These are phyloP conservation scores for Machimus atricapillus DNA, from an alignment of 2,888 invertebrate species.

Conservation along the genomic window DNA sequence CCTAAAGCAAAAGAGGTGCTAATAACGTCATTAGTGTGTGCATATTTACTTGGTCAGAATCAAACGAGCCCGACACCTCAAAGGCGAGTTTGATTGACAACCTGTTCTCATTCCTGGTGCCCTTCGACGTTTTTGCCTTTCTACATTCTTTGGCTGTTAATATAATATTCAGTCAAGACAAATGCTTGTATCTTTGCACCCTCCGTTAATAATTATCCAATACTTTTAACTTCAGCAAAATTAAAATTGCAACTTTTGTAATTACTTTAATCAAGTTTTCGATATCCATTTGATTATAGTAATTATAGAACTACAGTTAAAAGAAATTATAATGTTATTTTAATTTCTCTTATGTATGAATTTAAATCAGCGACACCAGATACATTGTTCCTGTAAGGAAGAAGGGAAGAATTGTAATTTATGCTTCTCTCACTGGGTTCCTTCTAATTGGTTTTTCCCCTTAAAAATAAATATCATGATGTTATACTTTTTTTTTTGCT, in stretches of 20 bases:
- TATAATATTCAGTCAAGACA: background rate
- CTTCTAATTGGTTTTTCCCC: too few relatives aligned
- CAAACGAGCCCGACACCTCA: slow-evolving; percentile 34
- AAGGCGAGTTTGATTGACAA: slow-evolving; percentile 22
- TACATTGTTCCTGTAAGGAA: too few relatives aligned
- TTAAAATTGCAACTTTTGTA: too few relatives aligned
- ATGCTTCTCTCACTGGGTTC: background rate
- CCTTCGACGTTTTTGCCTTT: background rate
- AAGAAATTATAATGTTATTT: too few relatives aligned
- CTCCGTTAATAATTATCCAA: background rate
- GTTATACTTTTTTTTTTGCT: too few relatives aligned
- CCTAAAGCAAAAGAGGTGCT: slow-evolving; percentile 24
- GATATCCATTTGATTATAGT: too few relatives aligned
- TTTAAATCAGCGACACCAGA: too few relatives aligned
- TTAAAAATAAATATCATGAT: too few relatives aligned
- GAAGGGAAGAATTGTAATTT: background rate
- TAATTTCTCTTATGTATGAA: too few relatives aligned
- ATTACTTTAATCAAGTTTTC: too few relatives aligned
- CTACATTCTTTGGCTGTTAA: background rate
- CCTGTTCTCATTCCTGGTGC: background rate
- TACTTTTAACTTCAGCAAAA: too few relatives aligned
- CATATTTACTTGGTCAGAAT: slow-evolving; percentile 19
- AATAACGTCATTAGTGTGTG: slow-evolving; percentile 35
- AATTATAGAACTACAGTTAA: too few relatives aligned
- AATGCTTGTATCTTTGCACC: background rate